phyloP scores from a whole-genome alignment of 2,113 vertebrate species.

The Phyllopteryx taeniolatus region DNA sequence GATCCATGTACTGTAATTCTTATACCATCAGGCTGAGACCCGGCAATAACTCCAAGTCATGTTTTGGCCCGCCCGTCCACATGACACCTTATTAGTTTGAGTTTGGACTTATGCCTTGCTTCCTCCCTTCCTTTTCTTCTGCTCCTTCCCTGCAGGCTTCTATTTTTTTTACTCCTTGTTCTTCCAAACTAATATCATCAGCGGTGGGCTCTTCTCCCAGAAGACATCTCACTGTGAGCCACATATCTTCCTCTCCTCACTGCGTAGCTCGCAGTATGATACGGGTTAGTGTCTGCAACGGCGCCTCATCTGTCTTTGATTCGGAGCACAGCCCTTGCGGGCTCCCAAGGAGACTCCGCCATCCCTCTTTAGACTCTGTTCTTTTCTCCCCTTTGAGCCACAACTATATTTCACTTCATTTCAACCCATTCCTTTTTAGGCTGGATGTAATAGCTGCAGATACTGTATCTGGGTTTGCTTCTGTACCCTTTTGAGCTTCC shows the following conservation, averaged over 20 bases:
- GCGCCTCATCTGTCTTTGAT: constrained; percentile 62
- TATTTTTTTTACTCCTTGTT: constrained; percentile 64
- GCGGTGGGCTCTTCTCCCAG: constrained; percentile 50
- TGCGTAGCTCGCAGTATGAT: constrained; percentile 42
- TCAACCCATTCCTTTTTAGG: constrained; percentile 56
- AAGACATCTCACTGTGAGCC: constrained; percentile 49
- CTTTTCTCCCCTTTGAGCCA: constrained; percentile 56
- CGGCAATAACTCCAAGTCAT: constrained; percentile 73
- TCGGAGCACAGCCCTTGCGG: constrained; percentile 66
- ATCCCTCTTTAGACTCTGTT: constrained; percentile 70
- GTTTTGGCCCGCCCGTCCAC: constrained; percentile 67
- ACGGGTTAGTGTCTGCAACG: constrained; percentile 48
- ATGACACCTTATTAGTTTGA: constrained; percentile 75
- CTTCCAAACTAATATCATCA: constrained; percentile 64
- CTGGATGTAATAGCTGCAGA: constrained; percentile 68
- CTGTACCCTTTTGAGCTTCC: constrained; percentile 65
- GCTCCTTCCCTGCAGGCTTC: constrained; percentile 52
- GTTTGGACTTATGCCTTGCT: constrained; percentile 42
- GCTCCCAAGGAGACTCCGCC: constrained; percentile 55
- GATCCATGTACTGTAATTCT: constrained; percentile 79
- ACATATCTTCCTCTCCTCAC: constrained; percentile 54
- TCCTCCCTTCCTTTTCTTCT: constrained; percentile 6
- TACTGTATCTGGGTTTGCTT: constrained; percentile 45
- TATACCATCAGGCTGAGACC: constrained; percentile 69
- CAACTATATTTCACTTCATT: constrained; percentile 69